Conservation (phyloP, 2,113 vertebrate genomes). For the Clarias gariepinus region DNA sequence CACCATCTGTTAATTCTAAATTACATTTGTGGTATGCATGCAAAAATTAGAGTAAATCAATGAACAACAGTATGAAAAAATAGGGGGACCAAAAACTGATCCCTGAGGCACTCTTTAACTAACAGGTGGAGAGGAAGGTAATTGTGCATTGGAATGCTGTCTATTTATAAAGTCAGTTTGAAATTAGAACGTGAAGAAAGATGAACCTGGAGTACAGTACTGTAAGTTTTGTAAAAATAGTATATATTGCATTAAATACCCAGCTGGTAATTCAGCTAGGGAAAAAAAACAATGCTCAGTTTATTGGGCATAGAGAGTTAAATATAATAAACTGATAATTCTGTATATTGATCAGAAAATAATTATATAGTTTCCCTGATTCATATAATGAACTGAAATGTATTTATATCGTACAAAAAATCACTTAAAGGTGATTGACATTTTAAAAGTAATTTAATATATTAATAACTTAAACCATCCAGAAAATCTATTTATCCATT, state of each 20-base stretch:
- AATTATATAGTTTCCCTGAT: not conserved
- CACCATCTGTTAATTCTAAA: not conserved
- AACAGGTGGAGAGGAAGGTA: not conserved
- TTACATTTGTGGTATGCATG: not conserved
- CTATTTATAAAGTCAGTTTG: not conserved
- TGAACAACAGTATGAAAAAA: not conserved
- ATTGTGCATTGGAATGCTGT: not conserved
- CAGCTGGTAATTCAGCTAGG: not conserved
- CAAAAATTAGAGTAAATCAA: not conserved
- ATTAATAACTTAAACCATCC: not conserved
- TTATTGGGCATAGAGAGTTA: not conserved
- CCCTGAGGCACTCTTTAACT: not conserved
- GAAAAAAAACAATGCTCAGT: not conserved
- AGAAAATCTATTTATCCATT: not conserved
- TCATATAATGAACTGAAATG: not conserved
- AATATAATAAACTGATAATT: not conserved
- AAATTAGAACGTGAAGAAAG: not conserved
- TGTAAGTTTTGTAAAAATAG: not conserved
- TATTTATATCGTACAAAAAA: not conserved
- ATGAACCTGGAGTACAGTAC: not conserved
- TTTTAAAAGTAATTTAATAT: not conserved
- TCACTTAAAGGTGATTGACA: too few relatives aligned
- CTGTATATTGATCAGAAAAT: not conserved
- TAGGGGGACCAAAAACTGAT: not conserved
- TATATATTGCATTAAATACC: not conserved